Conservation (phyloP, 2,888 invertebrate genomes). For the Scaptomyza polygonia region DNA sequence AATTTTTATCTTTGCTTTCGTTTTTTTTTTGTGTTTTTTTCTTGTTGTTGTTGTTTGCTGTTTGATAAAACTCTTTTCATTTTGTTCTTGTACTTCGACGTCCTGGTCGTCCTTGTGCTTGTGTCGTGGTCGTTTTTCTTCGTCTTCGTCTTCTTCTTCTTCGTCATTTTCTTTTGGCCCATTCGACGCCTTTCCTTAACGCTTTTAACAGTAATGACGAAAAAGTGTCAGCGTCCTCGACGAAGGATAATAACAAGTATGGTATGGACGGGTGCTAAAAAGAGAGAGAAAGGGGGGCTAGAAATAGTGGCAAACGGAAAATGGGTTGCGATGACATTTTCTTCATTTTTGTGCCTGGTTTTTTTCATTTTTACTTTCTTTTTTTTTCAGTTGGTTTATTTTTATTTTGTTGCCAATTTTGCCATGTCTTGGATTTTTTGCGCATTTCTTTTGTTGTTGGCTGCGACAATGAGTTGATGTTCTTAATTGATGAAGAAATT, state of each 20-base stretch:
- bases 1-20: slow-evolving; percentile 5
- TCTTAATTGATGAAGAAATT: slow-evolving; percentile 80
- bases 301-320: not conserved
- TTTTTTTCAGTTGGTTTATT: slow-evolving; percentile 5
- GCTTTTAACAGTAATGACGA: slow-evolving; percentile 82
- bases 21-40: slow-evolving; percentile 11
- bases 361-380: slow-evolving; percentile 7
- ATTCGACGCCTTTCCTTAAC: slow-evolving; percentile 58
- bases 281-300: not conserved
- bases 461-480: slow-evolving; percentile 74
- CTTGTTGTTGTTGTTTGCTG: slow-evolving; percentile 33
- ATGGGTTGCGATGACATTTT: slow-evolving; percentile 47
- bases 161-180: slow-evolving; percentile 19
- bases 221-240: slow-evolving; percentile 82
- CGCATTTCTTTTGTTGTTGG: slow-evolving; percentile 47
- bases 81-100: slow-evolving; percentile 46
- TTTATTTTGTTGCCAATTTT: slow-evolving; percentile 36
- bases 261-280: no score
- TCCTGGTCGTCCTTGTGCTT: slow-evolving; percentile 39
- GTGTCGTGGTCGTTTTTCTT: slow-evolving; percentile 26
- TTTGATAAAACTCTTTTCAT: slow-evolving; percentile 75
- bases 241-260: slow-evolving; percentile 80
- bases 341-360: slow-evolving; percentile 36
- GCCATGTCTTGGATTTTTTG: slow-evolving; percentile 33
- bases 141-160: not conserved